Evolutionary conservation across 2,888 invertebrate species (phyloP), one percentile per base, ranked within the genome.

Genomic region (Muschampia plurimacula): DNA sequence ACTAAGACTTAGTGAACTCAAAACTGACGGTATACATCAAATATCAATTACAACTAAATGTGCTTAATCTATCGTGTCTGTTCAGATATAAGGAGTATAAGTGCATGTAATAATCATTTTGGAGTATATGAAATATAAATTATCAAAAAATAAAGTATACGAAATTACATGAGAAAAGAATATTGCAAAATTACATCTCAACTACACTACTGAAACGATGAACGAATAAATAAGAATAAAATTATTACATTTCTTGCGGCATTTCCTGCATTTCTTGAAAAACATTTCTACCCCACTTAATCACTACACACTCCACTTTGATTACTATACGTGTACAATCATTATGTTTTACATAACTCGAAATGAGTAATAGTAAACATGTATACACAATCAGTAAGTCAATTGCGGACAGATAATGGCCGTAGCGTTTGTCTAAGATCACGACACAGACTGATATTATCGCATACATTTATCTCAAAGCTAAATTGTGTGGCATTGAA

Each of bases 181-280:
- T 12, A 12, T 1, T 12, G 12, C 44, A 44, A 1, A 44, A 44
- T 44, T 44, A 44, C 2, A 12, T 9, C 44, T 44, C 12, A 28
- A 57, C 6, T 22, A 39, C 12, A 36, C 59, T 41, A 46, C 44
- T 46, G 13, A 46, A 28, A 28, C 8, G 12, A 46, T 49, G 44
- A 10, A 13, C 39, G 44, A 28, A 60, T 22, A 49, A 57, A 22
- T 2, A 60, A 44, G 0, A 13, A 2, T 32, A 46, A 22, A 2
- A 22, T 80, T 84, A 88, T 91, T 91, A 92, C 93, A 87, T 85
- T 90, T 90, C 71, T 80, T 88, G 9, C 91, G 86, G 75, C 93
- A 92, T 79, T 86, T 89, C 72, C 87, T 89, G 83, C 93, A 93
- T 81, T 89, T 91, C 79, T 88, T 89, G 74, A 92, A 91, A 75